Evolutionary conservation across 23 tunicate species (phyloP), one percentile per base, ranked within the genome.

Genomic region (Diplosoma virens): DNA sequence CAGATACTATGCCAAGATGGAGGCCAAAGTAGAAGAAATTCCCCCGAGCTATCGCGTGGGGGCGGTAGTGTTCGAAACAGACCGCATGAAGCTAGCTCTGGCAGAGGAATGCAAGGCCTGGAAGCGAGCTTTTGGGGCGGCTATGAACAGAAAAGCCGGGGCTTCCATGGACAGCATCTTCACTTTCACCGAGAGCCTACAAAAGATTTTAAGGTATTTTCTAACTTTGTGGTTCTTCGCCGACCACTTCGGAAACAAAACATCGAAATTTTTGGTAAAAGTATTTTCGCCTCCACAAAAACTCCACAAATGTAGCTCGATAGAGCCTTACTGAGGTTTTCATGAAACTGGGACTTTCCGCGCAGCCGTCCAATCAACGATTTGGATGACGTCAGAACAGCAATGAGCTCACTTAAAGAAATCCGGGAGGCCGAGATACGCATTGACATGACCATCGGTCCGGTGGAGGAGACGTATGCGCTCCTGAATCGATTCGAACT

Each of bases 121-220:
- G 95, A 88, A 88, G 78, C 73, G 95, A 2, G 95, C 95, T 14
- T 88, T 88, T 32, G 95, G 95, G 3, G 88, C 54, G 30, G 95
- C 95, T 25, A 84, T 88, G 37, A 82, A 88, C 80, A 47, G 76
- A 25, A 88, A 88, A 63, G 88, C 95, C 21, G 86, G 88, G 0
- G 87, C 84, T 3, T 71, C 73, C n/a, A 88, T 88, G 95, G 95
- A 88, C 54, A 66, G 46, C 63, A 82, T 88, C 36, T 77, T 82
- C 33, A 76, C 82, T 16, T 79, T 82, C 75, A 84, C 84, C 16
- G 95, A 88, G 24, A 78, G 77, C 30, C 75, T 82, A 22, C 78
- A 76, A 25, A 88, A 88, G 67, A 79, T 84, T 22, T 59, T 88
- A 28, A 76, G 89, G 89, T 84, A 33, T n/a, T n/a, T n/a, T n/a